A percentile compares a stretch with the other conserved stretches of the same genome.
Evolutionary conservation across 2,113 vertebrate species (phyloP).

Genomic region (Neodontobutis hainanensis): DNA sequence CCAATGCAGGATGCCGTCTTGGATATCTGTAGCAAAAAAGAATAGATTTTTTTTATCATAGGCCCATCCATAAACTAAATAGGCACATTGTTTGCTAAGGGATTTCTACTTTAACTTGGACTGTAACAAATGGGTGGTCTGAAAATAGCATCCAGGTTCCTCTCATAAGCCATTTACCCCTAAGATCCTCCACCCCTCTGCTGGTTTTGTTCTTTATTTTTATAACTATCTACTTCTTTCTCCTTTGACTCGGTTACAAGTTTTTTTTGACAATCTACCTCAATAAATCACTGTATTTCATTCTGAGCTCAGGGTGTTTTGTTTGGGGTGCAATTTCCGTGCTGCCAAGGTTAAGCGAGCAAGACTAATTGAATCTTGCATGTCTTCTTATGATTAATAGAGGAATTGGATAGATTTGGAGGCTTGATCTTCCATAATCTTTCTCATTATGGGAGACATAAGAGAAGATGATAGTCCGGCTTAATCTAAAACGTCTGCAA

Average conservation of each 20-base stretch:
- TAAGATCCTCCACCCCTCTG: conserved; percentile 21
- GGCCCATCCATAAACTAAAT: conserved; percentile 54
- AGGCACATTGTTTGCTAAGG: conserved; percentile 49
- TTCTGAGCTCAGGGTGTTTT: conserved; percentile 33
- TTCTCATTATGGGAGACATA: conserved; percentile 59
- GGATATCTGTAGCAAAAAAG: conserved; percentile 50
- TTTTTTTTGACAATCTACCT: conserved; percentile 53
- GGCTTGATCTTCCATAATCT: conserved; percentile 64
- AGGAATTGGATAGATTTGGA: conserved; percentile 46
- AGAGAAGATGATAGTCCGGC: conserved; percentile 57
- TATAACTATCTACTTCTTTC: conserved; percentile 49
- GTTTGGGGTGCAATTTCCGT: conserved; percentile 52
- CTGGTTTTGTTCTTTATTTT: conserved; percentile 54
- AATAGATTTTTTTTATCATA: conserved; percentile 64
- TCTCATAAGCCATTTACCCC: conserved; percentile 43
- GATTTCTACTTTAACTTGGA: conserved; percentile 47
- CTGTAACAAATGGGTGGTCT: conserved; percentile 59
- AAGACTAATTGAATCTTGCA: conserved; percentile 64
- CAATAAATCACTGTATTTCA: conserved; percentile 45
- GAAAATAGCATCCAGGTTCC: conserved; percentile 57
- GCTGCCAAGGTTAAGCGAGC: conserved; percentile 57
- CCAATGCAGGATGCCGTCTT: conserved; percentile 38
- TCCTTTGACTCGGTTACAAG: conserved; percentile 47
- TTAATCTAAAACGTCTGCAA: conserved; percentile 59
- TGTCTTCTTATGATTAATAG: conserved; percentile 67